Base-by-base conservation (phyloP, 2,797 vertebrate genomes). In the Staurois parvus region DNA sequence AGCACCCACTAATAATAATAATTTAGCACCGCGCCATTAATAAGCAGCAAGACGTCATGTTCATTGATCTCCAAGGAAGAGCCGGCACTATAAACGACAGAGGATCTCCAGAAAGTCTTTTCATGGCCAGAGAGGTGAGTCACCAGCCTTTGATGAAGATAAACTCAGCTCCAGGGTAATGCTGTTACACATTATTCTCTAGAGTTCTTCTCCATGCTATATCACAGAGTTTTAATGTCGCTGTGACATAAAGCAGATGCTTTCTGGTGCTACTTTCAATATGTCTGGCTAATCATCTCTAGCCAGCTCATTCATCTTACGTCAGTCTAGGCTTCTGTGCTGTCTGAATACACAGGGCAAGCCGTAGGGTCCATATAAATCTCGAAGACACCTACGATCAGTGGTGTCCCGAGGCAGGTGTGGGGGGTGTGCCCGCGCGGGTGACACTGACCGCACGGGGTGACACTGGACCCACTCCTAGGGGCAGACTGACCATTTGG, bases 171-270 rank as follows among this genome's bases (percentile, higher is more conserved):
- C 52, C 62, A 45, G 74, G 83, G 34, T 84, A 77, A 84, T 84
- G 42, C 73, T 62, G 75, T 77, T 84, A 77, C 30, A 21, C 64
- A 72, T 77, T 52, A 34, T 40, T 32, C 28, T 52, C 59, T 4
- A 59, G 17, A 45, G 34, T 66, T 52, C 34, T 52, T 8, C 40
- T 19, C 13, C 62, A 67, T 73, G 34, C 64, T 84, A 26, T 7
- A 77, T 84, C 74, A 84, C 42, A 74, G 26, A n/a, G 32, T 12
- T 64, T 21, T 64, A 68, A 67, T 83, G 45, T 34, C 68, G 28
- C 34, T 17, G 74, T 78, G 83, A 77, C 83, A 84, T 26, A 84
- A 59, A 76, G 40, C 83, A 84, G 83, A 78, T 78, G 75, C 81
- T 48, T 37, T 29, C 62, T 19, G 32, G 52, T 62, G n/a, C 26